phyloP scores from a whole-genome alignment of 2,113 vertebrate genomes.

The Labeo catla region DNA sequence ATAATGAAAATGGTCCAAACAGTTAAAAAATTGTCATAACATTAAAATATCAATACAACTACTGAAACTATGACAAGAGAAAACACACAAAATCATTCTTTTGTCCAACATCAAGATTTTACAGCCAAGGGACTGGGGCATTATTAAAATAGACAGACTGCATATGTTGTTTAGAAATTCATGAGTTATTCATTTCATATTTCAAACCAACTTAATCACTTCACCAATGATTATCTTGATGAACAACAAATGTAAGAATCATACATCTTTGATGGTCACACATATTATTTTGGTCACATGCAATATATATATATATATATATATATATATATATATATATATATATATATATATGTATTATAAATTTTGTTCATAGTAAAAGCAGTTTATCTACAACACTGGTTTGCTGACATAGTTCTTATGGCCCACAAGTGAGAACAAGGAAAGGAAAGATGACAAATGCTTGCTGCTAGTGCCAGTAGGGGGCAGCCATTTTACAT shows the following conservation, averaged over 20 bases:
- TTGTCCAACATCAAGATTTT: no score
- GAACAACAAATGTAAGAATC: no score
- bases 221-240: background rate
- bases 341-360: no score
- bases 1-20: background rate
- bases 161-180: background rate
- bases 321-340: no score
- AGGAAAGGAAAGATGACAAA: background rate
- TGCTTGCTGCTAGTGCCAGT: background rate
- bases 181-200: background rate
- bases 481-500: background rate
- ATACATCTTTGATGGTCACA: no score
- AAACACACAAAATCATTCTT: no score
- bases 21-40: background rate
- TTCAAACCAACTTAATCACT: background rate
- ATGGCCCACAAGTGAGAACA: background rate
- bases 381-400: background rate
- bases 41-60: background rate
- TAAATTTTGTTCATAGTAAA: no score
- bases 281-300: no score
- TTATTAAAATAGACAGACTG: background rate
- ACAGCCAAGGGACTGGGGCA: background rate
- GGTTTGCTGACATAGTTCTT: background rate
- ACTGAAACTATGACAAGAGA: background rate
- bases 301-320: no score